phyloP scores from a whole-genome alignment of 2,113 vertebrate genomes.

The Macrotus californicus region DNA sequence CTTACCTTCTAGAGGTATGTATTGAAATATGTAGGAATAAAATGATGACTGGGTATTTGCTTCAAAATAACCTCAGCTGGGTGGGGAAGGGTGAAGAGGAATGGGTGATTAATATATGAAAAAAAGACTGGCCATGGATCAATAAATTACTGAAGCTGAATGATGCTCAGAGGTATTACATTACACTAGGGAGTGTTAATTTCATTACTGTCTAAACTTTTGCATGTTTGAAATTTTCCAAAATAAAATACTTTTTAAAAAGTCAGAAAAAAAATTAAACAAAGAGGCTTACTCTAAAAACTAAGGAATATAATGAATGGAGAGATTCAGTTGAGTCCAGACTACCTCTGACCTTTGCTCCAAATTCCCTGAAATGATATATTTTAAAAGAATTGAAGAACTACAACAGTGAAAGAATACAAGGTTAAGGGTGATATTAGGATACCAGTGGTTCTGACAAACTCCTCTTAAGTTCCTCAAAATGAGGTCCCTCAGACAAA shows the following conservation, averaged over 20 bases:
- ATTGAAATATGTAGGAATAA: not conserved
- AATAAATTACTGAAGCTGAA: not conserved
- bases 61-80: not conserved
- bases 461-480: not conserved
- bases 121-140: not conserved
- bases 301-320: not conserved
- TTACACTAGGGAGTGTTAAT: not conserved
- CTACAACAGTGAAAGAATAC: not conserved
- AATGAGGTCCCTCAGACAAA: not conserved
- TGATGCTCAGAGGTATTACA: not conserved
- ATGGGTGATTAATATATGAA: not conserved
- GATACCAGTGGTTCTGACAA: not conserved
- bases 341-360: not conserved
- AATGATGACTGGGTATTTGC: not conserved
- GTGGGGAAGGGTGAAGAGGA: not conserved
- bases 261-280: not conserved
- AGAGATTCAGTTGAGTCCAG: not conserved
- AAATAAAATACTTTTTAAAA: not conserved
- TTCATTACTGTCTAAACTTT: not conserved
- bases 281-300: not conserved
- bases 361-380: not conserved
- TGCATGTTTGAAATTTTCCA: not conserved
- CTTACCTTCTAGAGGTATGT: not conserved
- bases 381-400: not conserved
- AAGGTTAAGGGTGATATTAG: not conserved